Evolutionary conservation across 64 coral and sea anemone species (phyloP), one percentile per base, ranked within the genome.

Genomic region (Stichodactyla mertensii): DNA sequence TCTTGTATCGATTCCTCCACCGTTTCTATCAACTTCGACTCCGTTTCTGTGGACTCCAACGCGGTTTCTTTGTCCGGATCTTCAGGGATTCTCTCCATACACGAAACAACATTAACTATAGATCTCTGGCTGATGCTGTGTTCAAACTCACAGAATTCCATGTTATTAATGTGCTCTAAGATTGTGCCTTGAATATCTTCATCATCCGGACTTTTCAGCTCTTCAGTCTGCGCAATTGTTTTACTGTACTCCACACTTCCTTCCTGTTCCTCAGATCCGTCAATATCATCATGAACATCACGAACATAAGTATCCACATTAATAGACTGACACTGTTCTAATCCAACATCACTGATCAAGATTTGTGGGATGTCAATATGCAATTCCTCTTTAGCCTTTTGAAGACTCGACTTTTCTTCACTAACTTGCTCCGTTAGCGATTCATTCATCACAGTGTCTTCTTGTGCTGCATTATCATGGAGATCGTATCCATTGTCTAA

Each of bases 141-240:
- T 11, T 74, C 69, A 74, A 74, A 74, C 7, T n/a, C 10, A 26
- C 12, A 26, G 56, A 58, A 58, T 6, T 31, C 69, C 7, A 74
- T 74, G 27, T 31, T 74, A 31, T 36, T 26, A 26, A 74, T 74
- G 27, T 74, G 69, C 12, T 74, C 69, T 74, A 74, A 31, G 11
- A 74, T 74, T 12, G 69, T 74, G 11, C 69, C 69, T 74, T 74
- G 69, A 31, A 74, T 74, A 74, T 74, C 69, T 19, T 74, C 69
- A 27, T 74, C 69, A 6, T 74, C 69, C 24, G 69, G 69, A 31
- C 69, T 74, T 31, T 74, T 74, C 12, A 74, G 69, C 11, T 74
- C 69, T 74, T 74, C 24, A 74, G 69, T 74, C 69, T 74, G 23
- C 2, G n/a, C 10, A 13, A 4, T 74, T 12, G 23, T 31, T 58